Conservation (phyloP, 64 coral and sea anemone genomes). For the Montipora efflorescens region DNA sequence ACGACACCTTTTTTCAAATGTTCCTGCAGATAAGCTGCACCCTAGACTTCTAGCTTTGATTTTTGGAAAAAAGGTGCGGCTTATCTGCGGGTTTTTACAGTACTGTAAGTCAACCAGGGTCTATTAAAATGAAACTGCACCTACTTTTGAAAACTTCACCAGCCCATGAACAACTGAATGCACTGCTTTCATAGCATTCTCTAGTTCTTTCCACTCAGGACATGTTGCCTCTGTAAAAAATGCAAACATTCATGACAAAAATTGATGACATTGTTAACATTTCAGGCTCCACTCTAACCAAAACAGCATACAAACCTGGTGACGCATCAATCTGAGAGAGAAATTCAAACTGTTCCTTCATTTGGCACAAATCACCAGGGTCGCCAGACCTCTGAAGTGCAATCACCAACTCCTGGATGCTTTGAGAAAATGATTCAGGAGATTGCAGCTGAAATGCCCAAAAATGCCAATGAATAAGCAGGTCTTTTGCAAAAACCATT, state of each 20-base stretch:
- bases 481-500: neutral
- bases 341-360: slow-evolving; percentile 88
- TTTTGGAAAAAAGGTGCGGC: too few species aligned
- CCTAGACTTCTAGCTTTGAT: too few species aligned
- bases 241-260: neutral
- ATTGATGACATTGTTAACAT: neutral
- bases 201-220: slow-evolving; percentile 88
- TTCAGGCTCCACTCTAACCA: too few species aligned
- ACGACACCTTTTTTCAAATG: too few species aligned
- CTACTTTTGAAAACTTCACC: slow-evolving; percentile 91
- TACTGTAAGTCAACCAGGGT: neutral
- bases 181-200: slow-evolving; percentile 89
- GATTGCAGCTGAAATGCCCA: slow-evolving; percentile 82
- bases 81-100: neutral
- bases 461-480: neutral
- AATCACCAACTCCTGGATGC: slow-evolving; percentile 94
- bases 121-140: neutral
- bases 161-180: slow-evolving; percentile 96
- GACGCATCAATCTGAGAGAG: slow-evolving; percentile 95
- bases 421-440: slow-evolving; percentile 93
- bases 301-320: slow-evolving; percentile 69
- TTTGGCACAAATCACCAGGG: slow-evolving; percentile 86
- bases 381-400: slow-evolving; percentile 92
- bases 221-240: slow-evolving; percentile 70
- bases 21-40: too few species aligned